Conservation (phyloP, 2,797 vertebrate genomes). For the Furcifer pardalis region DNA sequence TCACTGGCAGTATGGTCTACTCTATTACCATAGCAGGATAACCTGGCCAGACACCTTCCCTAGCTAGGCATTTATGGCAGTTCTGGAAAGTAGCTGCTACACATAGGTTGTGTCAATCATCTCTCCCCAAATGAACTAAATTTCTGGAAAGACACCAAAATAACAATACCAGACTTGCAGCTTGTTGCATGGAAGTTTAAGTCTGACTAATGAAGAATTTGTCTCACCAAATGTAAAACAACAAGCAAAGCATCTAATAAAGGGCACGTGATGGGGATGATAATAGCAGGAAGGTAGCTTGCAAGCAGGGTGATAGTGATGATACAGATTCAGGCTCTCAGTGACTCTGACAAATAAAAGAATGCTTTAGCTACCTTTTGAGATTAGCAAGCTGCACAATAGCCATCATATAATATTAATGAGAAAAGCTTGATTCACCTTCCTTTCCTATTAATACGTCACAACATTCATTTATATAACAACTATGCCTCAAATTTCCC, state of each 20-base stretch:
- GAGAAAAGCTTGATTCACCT: not conserved
- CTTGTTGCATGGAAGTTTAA: not conserved
- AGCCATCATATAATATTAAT: not conserved
- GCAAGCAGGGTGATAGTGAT: not conserved
- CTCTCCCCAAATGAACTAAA: not conserved
- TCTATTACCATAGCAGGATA: too few species aligned
- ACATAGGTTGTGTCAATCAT: not conserved
- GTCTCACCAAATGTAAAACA: not conserved
- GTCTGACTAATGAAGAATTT: not conserved
- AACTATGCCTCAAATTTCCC: not conserved
- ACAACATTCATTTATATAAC: not conserved
- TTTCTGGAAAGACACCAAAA: not conserved
- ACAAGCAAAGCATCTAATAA: not conserved
- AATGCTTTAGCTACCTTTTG: not conserved
- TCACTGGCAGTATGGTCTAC: too few species aligned
- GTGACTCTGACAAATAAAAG: conserved; percentile 29
- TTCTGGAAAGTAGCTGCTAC: not conserved
- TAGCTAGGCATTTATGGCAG: not conserved
- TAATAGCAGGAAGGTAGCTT: not conserved
- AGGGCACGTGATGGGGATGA: not conserved
- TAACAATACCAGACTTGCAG: not conserved
- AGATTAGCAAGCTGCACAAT: not conserved
- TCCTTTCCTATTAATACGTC: not conserved
- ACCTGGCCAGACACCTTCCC: too few species aligned
- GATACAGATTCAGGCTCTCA: fast-evolving